phyloP scores from a whole-genome alignment of 2,888 invertebrate species.

The Harpalus rufipes region DNA sequence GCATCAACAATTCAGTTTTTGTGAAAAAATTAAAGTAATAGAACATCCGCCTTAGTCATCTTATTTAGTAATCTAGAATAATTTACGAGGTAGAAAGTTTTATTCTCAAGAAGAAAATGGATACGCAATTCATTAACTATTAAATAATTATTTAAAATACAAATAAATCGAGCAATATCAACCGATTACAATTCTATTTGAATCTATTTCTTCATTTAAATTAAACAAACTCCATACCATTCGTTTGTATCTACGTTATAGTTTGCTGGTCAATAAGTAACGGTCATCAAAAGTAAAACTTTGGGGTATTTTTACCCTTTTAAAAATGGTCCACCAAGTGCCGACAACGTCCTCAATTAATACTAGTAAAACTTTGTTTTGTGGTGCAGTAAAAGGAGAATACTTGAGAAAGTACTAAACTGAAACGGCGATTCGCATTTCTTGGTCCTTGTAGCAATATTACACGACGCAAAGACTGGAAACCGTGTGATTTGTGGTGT shows the following conservation, averaged over 20 bases:
- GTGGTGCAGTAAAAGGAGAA: slow-evolving; percentile 1
- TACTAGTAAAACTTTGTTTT: slow-evolving; percentile 36
- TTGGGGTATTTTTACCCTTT: no score
- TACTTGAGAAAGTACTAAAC: neutral
- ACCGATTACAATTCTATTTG: neutral
- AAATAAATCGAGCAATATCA: no score
- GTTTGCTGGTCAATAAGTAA: slow-evolving; percentile 27
- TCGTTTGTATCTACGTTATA: neutral
- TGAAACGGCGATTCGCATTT: slow-evolving; percentile 7
- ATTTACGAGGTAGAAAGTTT: no score
- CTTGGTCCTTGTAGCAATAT: slow-evolving; percentile 5
- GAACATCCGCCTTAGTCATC: no score
- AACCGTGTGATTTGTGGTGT: slow-evolving; percentile 32
- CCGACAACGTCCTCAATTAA: no score
- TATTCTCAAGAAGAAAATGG: no score
- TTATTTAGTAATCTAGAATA: no score
- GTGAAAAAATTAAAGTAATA: no score
- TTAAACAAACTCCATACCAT: neutral
- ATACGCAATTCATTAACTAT: no score
- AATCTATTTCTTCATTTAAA: neutral
- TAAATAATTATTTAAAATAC: no score
- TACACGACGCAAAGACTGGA: neutral
- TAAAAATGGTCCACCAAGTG: no score
- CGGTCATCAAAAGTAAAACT: slow-evolving; percentile 26
- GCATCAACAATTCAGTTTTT: no score